Percentiles rank a stretch among this genome's conserved stretches.
Evolutionary conservation across 2,888 invertebrate species (phyloP).

Genomic region (Adela reaumurella): DNA sequence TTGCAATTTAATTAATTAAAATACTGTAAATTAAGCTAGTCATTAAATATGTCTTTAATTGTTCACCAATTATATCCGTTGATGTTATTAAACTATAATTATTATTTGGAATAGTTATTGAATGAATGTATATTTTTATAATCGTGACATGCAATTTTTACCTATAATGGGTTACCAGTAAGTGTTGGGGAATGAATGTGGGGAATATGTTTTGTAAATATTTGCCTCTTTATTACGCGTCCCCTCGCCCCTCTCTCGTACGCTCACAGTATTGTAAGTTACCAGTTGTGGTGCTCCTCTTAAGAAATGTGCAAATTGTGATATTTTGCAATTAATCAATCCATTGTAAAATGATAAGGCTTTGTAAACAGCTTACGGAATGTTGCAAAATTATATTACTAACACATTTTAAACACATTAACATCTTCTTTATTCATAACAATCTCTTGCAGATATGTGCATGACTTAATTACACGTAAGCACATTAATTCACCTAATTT

Average conservation of each 20-base stretch:
- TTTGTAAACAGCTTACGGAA: constrained; percentile 57
- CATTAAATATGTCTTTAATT: constrained; percentile 2
- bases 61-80: neutral
- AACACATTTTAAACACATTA: constrained; percentile 33
- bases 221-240: constrained; percentile 10
- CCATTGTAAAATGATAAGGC: constrained; percentile 28
- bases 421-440: constrained; percentile 14
- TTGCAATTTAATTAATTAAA: constrained; percentile 18
- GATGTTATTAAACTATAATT: neutral
- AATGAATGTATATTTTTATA: neutral
- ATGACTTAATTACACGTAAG: constrained; percentile 8
- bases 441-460: constrained; percentile 9
- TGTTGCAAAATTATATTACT: constrained; percentile 29
- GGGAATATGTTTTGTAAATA: constrained; percentile 11
- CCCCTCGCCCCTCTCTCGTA: neutral
- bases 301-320: constrained; percentile 39
- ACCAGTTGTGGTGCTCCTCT: constrained; percentile 25
- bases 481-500: neutral
- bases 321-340: constrained; percentile 34
- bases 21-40: constrained; percentile 1
- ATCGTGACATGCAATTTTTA: neutral
- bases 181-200: neutral
- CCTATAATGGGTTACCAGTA: neutral
- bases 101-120: neutral
- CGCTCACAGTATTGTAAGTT: neutral